Base-by-base conservation (phyloP, 1,140 invertebrate genomes). In the Berghia stephanieae region DNA sequence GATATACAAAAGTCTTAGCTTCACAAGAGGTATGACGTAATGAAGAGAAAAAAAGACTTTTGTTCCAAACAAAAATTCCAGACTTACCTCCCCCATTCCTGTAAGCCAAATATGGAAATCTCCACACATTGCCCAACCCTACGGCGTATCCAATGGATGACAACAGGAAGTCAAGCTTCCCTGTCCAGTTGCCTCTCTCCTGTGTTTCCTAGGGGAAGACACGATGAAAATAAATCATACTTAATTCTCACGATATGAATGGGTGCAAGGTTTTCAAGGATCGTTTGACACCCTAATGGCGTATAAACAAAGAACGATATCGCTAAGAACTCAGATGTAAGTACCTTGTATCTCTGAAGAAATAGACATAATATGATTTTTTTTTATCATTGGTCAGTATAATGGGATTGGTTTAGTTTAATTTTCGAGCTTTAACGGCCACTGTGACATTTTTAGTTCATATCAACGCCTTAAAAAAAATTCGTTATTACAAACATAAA, bases 121-220 rank as follows among this genome's bases (percentile, higher is more conserved):
- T 60, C 52, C 72, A 75, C 40, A 75, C 72, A 75, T 75, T 75
- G 2, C 57, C 57, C 4, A 75, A 57, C 4, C 72, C 72, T 13
- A 75, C 72, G 44, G 72, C 44, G 40, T 31, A 73, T 3, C 70
- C 70, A 3, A 73, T 40, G 10, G 70, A 44, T 3, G 70, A 73
- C 70, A 73, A 42, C 16, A 73, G 36, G n/a, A 73, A 73, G 70
- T 73, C 70, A 3, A 73, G 72, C 27, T 42, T 63, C n/a, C 72
- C 52, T 1, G 72, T 31, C 72, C 57, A 75, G 3, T 40, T 75
- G 1, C 72, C 52, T 43, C 52, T 42, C 4, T 75, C 72, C 13
- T 43, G 16, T 1, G 18, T 16, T n/a, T 31, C 55, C 43, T 55
- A 27, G 38, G 36, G 34, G n/a, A n/a, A n/a, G n/a, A n/a, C n/a